A percentile compares a stretch with the other conserved stretches of the same genome.
These are phyloP conservation scores for Euspilapteryx auroguttella DNA, from an alignment of 2,888 invertebrate species.

Conservation along the genomic window DNA sequence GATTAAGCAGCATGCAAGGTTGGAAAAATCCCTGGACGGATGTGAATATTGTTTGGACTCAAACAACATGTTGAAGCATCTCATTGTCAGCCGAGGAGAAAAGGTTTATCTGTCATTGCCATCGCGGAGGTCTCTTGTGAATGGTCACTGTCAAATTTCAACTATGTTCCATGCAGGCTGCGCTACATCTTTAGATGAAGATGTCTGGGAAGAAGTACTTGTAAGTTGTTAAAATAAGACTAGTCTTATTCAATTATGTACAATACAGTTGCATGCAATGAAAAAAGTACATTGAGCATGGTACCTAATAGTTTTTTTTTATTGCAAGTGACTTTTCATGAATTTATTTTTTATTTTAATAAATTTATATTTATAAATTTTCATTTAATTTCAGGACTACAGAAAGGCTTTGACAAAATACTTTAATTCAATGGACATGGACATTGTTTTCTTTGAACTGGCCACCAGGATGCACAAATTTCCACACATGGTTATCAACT, in stretches of 20 bases:
- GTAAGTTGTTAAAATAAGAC: too few species aligned
- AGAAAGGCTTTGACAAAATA: constrained; percentile 77
- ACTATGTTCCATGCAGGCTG: constrained; percentile 82
- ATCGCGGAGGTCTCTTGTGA: constrained; percentile 74
- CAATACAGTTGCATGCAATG: too few species aligned
- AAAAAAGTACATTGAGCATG: too few species aligned
- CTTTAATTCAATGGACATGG: constrained; percentile 72
- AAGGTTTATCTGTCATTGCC: constrained; percentile 88
- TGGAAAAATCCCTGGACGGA: constrained; percentile 72
- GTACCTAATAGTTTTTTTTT: too few species aligned
- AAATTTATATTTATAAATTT: too few species aligned
- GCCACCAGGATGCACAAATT: constrained; percentile 71
- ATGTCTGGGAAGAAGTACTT: constrained; percentile 93
- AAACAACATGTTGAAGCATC: constrained; percentile 77
- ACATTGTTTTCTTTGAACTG: constrained; percentile 90
- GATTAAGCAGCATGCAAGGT: constrained; percentile 71
- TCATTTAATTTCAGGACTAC: too few species aligned
- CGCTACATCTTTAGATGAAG: constrained; percentile 87
- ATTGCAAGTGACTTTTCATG: too few species aligned
- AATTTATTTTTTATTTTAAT: too few species aligned
- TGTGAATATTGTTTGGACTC: constrained; percentile 87
- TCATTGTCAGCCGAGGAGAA: constrained; percentile 78
- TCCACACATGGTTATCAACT: constrained; percentile 87
- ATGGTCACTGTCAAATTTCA: constrained; percentile 84
- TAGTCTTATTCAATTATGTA: too few species aligned